Percentiles rank a stretch among this genome's conserved stretches.
Evolutionary conservation across 2,888 invertebrate genomes (phyloP).

Genomic region (Lymantria dispar): DNA sequence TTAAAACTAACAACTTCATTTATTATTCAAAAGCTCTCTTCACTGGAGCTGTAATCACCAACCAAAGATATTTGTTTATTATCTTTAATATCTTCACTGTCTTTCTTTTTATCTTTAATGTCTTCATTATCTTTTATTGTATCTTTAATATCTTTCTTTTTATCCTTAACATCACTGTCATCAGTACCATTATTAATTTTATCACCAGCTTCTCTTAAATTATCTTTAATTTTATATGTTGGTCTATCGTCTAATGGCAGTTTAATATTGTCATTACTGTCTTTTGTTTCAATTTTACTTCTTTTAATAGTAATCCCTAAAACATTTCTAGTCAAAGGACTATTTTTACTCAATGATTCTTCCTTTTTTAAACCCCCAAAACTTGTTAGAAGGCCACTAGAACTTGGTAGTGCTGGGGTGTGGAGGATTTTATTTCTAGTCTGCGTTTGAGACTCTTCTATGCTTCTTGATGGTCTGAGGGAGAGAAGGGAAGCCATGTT

Average conservation of each 20-base stretch:
- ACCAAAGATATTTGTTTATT: slow-evolving; percentile 49
- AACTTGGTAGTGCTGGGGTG: slow-evolving; percentile 80
- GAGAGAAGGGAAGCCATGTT: slow-evolving; percentile 90
- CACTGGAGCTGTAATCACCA: slow-evolving; percentile 69
- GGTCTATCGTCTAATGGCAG: slow-evolving; percentile 1
- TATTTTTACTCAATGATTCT: slow-evolving; percentile 69
- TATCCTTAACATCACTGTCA: neutral
- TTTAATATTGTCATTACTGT: slow-evolving; percentile 6
- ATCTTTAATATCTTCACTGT: slow-evolving; percentile 1
- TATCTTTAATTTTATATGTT: slow-evolving; percentile 5
- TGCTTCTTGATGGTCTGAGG: slow-evolving; percentile 84
- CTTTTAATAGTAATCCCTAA: slow-evolving; percentile 68
- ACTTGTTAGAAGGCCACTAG: slow-evolving; percentile 67
- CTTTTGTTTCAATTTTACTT: slow-evolving; percentile 29
- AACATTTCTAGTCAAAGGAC: slow-evolving; percentile 53
- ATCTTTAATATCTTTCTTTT: neutral
- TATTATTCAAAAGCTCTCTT: slow-evolving; percentile 43
- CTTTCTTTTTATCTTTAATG: slow-evolving; percentile 9
- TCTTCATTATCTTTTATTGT: neutral
- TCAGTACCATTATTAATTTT: slow-evolving; percentile 3
- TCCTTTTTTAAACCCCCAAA: slow-evolving; percentile 83
- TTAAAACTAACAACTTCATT: too few relatives aligned
- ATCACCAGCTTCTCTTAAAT: slow-evolving; percentile 1
- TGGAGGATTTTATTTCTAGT: slow-evolving; percentile 77
- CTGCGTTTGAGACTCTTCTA: slow-evolving; percentile 79